phyloP scores from a whole-genome alignment of 2,797 vertebrate genomes.

The Cetoscarus ocellatus region DNA sequence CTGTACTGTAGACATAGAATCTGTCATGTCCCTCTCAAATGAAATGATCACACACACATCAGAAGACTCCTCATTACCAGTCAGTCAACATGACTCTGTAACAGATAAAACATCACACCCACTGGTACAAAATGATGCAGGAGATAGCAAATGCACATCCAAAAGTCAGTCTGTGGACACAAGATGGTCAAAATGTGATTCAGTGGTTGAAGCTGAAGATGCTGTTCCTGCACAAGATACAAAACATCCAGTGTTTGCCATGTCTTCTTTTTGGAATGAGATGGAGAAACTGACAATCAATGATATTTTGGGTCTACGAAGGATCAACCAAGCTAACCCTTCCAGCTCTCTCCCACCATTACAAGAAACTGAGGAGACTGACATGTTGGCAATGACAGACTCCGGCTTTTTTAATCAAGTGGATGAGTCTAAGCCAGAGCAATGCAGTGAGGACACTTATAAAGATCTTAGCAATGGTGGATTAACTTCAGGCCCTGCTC shows the following conservation, averaged over 20 bases:
- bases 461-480: slow-evolving; percentile 40
- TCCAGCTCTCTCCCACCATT: slow-evolving; percentile 49
- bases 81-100: slow-evolving; percentile 24
- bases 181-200: slow-evolving; percentile 28
- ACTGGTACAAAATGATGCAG: slow-evolving; percentile 1
- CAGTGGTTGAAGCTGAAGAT: slow-evolving; percentile 9
- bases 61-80: slow-evolving; percentile 24
- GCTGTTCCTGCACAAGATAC: slow-evolving; percentile 17
- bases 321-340: slow-evolving; percentile 43
- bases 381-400: slow-evolving; percentile 58
- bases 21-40: slow-evolving; percentile 27
- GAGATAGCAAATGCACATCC: slow-evolving; percentile 5
- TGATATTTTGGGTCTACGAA: slow-evolving; percentile 82
- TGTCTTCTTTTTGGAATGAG: slow-evolving; percentile 88
- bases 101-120: slow-evolving; percentile 1
- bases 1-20: slow-evolving; percentile 35
- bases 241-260: slow-evolving; percentile 74
- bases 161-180: slow-evolving; percentile 15
- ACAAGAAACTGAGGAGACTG: slow-evolving; percentile 54
- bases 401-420: slow-evolving; percentile 68
- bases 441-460: slow-evolving; percentile 36
- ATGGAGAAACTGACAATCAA: slow-evolving; percentile 89
- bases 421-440: slow-evolving; percentile 56
- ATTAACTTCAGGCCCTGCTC: slow-evolving; percentile 17
- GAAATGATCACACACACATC: slow-evolving; percentile 37